phyloP scores from a whole-genome alignment of 2,888 invertebrate genomes.

The Drosophila mettleri region DNA sequence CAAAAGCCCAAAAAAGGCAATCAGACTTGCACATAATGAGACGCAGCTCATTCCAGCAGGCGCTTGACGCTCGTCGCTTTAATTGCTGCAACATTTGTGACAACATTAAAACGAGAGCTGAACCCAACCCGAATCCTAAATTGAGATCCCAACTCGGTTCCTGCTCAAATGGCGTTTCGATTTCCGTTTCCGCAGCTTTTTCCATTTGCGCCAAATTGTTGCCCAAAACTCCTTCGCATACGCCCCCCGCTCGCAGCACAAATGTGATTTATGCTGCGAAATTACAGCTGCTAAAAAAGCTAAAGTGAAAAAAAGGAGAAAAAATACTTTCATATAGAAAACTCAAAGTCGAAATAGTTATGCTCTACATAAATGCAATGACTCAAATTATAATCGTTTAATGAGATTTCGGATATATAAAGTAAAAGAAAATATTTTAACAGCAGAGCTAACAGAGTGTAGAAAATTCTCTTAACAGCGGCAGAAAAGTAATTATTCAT shows the following conservation, averaged over 20 bases:
- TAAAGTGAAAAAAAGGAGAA: background rate
- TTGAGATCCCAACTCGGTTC: slow-evolving; percentile 29
- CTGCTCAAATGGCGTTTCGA: slow-evolving; percentile 62
- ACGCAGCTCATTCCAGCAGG: slow-evolving; percentile 31
- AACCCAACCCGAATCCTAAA: background rate
- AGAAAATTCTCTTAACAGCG: background rate
- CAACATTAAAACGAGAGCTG: slow-evolving; percentile 9
- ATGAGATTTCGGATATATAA: too few species aligned
- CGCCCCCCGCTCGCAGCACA: slow-evolving; percentile 29
- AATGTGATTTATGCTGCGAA: slow-evolving; percentile 68
- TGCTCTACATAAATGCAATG: background rate
- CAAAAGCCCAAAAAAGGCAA: slow-evolving; percentile 69
- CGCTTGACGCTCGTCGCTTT: slow-evolving; percentile 32
- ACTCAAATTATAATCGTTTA: too few species aligned
- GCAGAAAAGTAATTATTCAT: background rate
- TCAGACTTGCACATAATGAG: slow-evolving; percentile 66
- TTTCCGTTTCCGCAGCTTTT: slow-evolving; percentile 68
- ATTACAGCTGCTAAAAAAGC: slow-evolving; percentile 39
- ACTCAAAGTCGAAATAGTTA: background rate
- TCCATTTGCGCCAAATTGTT: slow-evolving; percentile 52
- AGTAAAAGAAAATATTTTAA: too few species aligned
- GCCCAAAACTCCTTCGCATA: slow-evolving; percentile 30
- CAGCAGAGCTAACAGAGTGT: too few species aligned
- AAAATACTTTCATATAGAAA: background rate
- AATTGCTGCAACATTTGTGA: slow-evolving; percentile 59